phyloP scores from a whole-genome alignment of 2,888 invertebrate genomes.

The Ctenicera cuprea region DNA sequence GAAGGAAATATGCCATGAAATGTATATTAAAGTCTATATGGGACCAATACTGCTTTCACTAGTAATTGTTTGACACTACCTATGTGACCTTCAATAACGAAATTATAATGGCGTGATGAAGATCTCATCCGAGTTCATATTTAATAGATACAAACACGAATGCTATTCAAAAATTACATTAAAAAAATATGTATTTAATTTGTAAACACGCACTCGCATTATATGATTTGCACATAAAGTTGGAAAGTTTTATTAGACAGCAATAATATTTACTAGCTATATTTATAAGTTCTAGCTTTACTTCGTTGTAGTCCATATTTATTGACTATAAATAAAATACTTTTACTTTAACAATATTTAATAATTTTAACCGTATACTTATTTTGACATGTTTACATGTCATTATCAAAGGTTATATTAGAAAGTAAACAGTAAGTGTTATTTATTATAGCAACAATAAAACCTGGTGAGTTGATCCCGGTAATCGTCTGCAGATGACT shows the following conservation, averaged over 20 bases:
- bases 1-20: too few species aligned
- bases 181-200: neutral
- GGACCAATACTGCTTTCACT: conserved; percentile 60
- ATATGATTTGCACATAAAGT: neutral
- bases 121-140: conserved; percentile 13
- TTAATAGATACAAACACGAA: conserved; percentile 17
- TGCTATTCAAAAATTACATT: neutral
- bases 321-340: too few species aligned
- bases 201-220: neutral
- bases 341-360: too few species aligned
- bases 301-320: too few species aligned
- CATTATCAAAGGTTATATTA: too few species aligned
- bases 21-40: conserved; percentile 47
- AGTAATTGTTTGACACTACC: conserved; percentile 65
- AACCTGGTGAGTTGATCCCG: too few species aligned
- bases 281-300: too few species aligned
- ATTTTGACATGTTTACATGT: too few species aligned
- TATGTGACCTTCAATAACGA: conserved; percentile 57
- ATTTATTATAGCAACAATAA: too few species aligned
- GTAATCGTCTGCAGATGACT: too few species aligned
- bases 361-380: too few species aligned
- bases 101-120: conserved; percentile 54
- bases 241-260: neutral
- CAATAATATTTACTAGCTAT: neutral
- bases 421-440: too few species aligned